Conservation (phyloP, 2,113 vertebrate species). For the Saccopteryx leptura region DNA sequence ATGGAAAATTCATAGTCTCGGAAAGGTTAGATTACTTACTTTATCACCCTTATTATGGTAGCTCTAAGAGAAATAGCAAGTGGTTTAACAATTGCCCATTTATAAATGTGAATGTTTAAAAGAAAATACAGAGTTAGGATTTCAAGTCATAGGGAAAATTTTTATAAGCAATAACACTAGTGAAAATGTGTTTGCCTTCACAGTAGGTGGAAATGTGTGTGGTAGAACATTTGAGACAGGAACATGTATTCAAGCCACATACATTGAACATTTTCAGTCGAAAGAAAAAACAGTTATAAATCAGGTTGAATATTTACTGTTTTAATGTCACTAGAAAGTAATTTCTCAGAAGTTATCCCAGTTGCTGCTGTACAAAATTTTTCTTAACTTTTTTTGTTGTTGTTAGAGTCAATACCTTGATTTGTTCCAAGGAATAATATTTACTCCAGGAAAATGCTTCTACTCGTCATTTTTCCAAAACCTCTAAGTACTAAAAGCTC, state of each 20-base stretch:
- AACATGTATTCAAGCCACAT: slow-evolving; percentile 81
- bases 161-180: slow-evolving; percentile 78
- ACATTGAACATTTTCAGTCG: slow-evolving; percentile 75
- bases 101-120: slow-evolving; percentile 71
- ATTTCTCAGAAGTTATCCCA: slow-evolving; percentile 78
- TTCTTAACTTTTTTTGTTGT: slow-evolving; percentile 70
- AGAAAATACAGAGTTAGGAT: slow-evolving; percentile 54
- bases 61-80: slow-evolving; percentile 65
- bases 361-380: slow-evolving; percentile 65
- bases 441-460: slow-evolving; percentile 72
- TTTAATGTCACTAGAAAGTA: slow-evolving; percentile 80
- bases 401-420: slow-evolving; percentile 61
- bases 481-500: slow-evolving; percentile 72
- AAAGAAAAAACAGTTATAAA: slow-evolving; percentile 84
- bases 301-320: slow-evolving; percentile 74
- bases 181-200: slow-evolving; percentile 76
- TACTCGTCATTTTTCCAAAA: slow-evolving; percentile 73
- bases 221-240: slow-evolving; percentile 77
- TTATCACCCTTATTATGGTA: slow-evolving; percentile 59
- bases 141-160: slow-evolving; percentile 57
- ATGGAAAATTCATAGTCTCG: slow-evolving; percentile 71
- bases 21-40: slow-evolving; percentile 73
- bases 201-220: slow-evolving; percentile 80
- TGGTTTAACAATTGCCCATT: slow-evolving; percentile 65
- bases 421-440: slow-evolving; percentile 79